Percentiles rank a stretch among this genome's conserved stretches.
Evolutionary conservation across 2,888 invertebrate genomes (phyloP).

Genomic region (Zaprionus bogoriensis): DNA sequence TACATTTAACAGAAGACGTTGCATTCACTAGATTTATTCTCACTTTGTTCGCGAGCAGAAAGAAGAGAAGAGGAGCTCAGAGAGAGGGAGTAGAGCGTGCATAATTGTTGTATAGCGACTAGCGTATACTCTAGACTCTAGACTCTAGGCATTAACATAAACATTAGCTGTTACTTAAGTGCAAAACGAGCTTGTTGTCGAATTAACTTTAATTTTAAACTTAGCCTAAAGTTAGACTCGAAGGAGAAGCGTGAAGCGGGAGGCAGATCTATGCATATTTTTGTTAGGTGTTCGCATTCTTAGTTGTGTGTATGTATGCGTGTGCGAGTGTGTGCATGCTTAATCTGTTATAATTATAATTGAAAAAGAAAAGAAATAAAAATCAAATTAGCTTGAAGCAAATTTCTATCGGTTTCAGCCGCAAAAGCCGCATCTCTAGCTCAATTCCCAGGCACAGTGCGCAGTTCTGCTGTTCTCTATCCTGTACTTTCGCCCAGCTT

Average conservation of each 20-base stretch:
- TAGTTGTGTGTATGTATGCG: slow-evolving; percentile 4
- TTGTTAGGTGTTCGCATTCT: slow-evolving; percentile 56
- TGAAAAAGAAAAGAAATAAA: too few species aligned
- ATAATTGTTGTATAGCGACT: slow-evolving; percentile 54
- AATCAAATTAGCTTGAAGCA: slow-evolving; percentile 73
- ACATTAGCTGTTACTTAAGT: slow-evolving; percentile 65
- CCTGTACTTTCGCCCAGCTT: slow-evolving; percentile 13
- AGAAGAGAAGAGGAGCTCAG: not conserved
- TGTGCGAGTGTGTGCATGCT: slow-evolving; percentile 5
- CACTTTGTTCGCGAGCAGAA: slow-evolving; percentile 30
- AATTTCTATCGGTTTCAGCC: slow-evolving; percentile 75
- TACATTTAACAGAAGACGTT: slow-evolving; percentile 2
- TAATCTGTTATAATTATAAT: slow-evolving; percentile 39
- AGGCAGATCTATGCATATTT: slow-evolving; percentile 16
- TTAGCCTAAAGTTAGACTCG: slow-evolving; percentile 36
- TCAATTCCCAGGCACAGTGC: slow-evolving; percentile 45
- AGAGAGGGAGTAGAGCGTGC: not conserved
- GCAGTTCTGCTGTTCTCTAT: slow-evolving; percentile 27
- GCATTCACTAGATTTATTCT: slow-evolving; percentile 39
- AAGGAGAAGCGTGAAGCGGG: not conserved
- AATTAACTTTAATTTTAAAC: slow-evolving; percentile 61
- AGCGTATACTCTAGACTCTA: slow-evolving; percentile 26
- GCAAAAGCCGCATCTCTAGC: slow-evolving; percentile 44
- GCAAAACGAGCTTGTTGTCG: slow-evolving; percentile 79
- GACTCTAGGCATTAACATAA: slow-evolving; percentile 33